These are phyloP conservation scores for Scleropages formosus DNA, from an alignment of 2,797 vertebrate species.

Conservation along the genomic window DNA sequence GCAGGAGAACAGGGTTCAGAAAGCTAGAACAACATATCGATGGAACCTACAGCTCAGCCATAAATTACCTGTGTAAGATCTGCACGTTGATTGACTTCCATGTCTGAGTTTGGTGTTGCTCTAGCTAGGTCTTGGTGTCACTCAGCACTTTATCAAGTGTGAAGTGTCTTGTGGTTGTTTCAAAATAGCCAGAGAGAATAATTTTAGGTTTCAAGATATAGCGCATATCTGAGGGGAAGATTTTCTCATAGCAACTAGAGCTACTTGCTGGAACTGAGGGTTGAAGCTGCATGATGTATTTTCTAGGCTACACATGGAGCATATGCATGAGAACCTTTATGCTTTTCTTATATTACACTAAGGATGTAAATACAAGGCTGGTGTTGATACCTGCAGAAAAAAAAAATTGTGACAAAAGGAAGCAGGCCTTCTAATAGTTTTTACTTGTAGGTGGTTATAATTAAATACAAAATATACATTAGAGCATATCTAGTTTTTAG, in stretches of 20 bases:
- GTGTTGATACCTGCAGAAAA: neutral
- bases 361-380: neutral
- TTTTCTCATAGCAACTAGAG: neutral
- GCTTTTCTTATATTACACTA: neutral
- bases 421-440: neutral
- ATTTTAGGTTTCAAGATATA: slow-evolving; percentile 18
- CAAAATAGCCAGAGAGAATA: slow-evolving; percentile 34
- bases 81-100: no score
- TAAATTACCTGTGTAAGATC: no score
- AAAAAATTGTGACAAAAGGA: neutral
- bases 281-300: neutral
- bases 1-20: neutral
- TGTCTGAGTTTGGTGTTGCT: no score
- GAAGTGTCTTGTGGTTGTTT: slow-evolving; percentile 29
- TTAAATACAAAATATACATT: no score
- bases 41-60: no score
- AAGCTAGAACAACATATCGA: neutral
- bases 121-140: no score
- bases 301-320: neutral
- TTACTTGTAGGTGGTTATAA: no score
- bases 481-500: no score
- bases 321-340: slow-evolving; percentile 2
- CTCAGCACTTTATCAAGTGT: no score
- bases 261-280: neutral
- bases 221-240: slow-evolving; percentile 23